phyloP scores from a whole-genome alignment of 1,140 invertebrate species.

The Macrobrachium rosenbergii region DNA sequence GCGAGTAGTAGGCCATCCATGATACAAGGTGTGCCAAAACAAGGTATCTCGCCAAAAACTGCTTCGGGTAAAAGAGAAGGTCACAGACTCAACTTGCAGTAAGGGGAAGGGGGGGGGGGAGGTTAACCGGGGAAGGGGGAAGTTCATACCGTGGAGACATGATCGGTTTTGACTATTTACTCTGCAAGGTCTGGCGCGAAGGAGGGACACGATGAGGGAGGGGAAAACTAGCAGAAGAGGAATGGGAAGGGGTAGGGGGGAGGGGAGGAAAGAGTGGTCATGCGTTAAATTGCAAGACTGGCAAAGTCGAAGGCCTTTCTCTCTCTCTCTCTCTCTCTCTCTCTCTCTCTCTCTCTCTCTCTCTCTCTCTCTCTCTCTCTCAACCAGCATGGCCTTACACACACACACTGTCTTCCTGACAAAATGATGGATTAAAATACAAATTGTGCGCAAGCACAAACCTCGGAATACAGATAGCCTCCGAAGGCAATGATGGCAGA shows the following conservation, averaged over 20 bases:
- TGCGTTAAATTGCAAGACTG: no score
- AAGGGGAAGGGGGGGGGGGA: neutral
- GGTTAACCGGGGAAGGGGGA: neutral
- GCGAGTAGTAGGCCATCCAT: no score
- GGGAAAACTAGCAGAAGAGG: neutral
- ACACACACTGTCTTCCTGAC: neutral
- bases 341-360: conserved; percentile 13
- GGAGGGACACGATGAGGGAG: no score
- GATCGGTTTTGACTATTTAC: no score
- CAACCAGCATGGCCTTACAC: neutral
- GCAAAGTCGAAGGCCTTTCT: neutral
- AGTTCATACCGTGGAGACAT: neutral
- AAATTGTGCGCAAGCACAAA: no score
- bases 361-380: conserved; percentile 19
- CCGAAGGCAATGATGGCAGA: no score
- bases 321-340: conserved; percentile 19
- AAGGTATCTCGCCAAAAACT: neutral
- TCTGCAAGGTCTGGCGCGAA: no score
- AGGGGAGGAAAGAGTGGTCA: neutral
- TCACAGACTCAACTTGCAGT: neutral
- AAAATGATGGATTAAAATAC: no score
- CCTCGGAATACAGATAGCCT: no score
- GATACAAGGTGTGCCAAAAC: no score
- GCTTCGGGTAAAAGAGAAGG: neutral
- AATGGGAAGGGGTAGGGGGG: neutral